phyloP scores from a whole-genome alignment of 2,888 invertebrate species.

The Alcis repandata region DNA sequence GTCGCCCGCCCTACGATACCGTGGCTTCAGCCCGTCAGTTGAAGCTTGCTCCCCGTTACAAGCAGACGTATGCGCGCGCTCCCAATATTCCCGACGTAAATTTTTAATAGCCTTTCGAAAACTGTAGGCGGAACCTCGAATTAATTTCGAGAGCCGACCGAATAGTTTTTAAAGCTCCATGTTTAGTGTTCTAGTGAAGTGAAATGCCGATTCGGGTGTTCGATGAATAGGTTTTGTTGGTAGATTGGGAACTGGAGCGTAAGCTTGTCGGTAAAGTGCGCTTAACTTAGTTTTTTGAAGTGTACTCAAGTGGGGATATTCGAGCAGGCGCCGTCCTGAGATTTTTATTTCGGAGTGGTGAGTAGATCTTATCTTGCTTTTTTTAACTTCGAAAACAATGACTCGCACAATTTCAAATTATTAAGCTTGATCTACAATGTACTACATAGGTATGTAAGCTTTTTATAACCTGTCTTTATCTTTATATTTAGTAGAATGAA shows the following conservation, averaged over 20 bases:
- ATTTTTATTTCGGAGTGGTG: constrained; percentile 72
- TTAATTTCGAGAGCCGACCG: constrained; percentile 54
- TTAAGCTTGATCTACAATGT: too few relatives aligned
- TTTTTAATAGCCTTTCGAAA: constrained; percentile 74
- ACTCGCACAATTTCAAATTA: neutral
- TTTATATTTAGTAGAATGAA: too few relatives aligned
- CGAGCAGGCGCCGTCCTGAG: constrained; percentile 70
- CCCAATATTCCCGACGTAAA: constrained; percentile 61
- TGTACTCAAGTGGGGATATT: constrained; percentile 67
- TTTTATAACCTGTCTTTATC: too few relatives aligned
- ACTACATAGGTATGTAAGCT: too few relatives aligned
- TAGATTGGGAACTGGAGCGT: constrained; percentile 43
- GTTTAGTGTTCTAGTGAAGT: constrained; percentile 56
- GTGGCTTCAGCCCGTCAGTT: constrained; percentile 49
- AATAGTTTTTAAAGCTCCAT: constrained; percentile 48
- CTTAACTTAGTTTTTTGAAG: constrained; percentile 76
- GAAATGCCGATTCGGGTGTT: constrained; percentile 47
- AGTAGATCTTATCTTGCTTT: constrained; percentile 48
- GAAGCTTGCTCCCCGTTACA: constrained; percentile 45
- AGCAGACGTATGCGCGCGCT: constrained; percentile 46
- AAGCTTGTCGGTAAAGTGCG: constrained; percentile 55
- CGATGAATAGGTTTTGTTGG: constrained; percentile 26
- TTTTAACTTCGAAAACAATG: neutral
- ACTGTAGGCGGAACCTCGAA: constrained; percentile 55
- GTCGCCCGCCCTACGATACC: constrained; percentile 48